phyloP scores from a whole-genome alignment of 2,888 invertebrate genomes.

The Steinernema hermaphroditum region DNA sequence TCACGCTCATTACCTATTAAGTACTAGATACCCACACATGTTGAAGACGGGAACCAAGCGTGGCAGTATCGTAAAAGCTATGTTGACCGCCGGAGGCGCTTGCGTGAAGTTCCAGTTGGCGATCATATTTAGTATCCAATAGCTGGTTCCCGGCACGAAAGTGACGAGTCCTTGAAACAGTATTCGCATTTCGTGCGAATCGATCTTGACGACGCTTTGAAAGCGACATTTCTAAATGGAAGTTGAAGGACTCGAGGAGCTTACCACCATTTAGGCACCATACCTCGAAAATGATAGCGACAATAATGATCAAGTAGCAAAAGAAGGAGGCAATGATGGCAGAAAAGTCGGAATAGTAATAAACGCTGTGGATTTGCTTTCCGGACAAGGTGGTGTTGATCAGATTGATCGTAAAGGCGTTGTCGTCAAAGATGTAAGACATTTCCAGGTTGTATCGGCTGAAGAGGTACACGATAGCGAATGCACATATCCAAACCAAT shows the following conservation, averaged over 20 bases:
- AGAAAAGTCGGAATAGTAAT: neutral
- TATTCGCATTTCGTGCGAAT: conserved; percentile 6
- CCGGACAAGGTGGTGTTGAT: too few relatives aligned
- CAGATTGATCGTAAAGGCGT: neutral
- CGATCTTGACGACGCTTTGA: neutral
- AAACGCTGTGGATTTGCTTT: neutral
- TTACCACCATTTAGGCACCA: neutral
- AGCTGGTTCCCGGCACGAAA: neutral
- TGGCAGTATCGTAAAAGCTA: conserved; percentile 3
- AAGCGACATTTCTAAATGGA: neutral
- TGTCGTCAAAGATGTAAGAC: neutral
- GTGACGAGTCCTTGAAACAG: neutral
- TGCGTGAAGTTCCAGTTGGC: neutral
- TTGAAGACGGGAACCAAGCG: conserved; percentile 8
- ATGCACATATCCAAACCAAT: neutral
- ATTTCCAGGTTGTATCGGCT: neutral
- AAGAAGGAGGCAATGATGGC: neutral
- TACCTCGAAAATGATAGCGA: neutral
- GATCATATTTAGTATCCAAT: neutral
- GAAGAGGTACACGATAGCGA: neutral
- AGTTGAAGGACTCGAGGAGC: too few relatives aligned
- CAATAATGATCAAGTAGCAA: neutral
- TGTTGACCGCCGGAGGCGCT: neutral
- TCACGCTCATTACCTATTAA: neutral
- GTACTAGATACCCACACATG: conserved; percentile 4